Conservation (phyloP, 2,113 vertebrate genomes). For the Rhipidura dahli region DNA sequence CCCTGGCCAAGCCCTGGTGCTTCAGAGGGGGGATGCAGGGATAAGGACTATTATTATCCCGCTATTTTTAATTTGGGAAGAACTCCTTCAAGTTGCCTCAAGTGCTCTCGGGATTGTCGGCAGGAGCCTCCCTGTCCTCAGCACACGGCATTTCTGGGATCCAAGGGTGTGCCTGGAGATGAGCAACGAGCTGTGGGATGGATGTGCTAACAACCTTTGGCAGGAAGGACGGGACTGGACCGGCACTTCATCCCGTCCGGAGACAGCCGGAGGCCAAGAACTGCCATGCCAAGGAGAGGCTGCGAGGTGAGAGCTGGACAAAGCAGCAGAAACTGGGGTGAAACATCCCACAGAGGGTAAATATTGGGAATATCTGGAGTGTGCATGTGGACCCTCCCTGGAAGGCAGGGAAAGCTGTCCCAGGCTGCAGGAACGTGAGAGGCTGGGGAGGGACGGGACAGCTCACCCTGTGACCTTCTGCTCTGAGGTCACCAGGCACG, state of each 20-base stretch:
- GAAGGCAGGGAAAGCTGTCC: background rate
- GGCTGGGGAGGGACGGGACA: background rate
- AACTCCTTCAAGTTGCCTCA: background rate
- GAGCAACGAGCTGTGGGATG: background rate
- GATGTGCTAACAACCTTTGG: background rate
- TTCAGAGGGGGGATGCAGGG: background rate
- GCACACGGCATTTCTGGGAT: background rate
- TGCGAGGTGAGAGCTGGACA: accelerated
- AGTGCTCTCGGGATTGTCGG: background rate
- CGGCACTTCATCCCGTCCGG: accelerated
- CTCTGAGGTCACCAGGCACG: background rate
- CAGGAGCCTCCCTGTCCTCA: background rate
- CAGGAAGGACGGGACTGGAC: background rate
- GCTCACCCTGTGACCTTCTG: background rate
- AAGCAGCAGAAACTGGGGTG: background rate
- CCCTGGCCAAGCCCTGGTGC: background rate
- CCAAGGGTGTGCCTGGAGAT: conserved; percentile 32
- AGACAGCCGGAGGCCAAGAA: background rate
- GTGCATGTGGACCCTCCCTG: background rate
- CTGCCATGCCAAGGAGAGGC: accelerated
- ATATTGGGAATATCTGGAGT: background rate
- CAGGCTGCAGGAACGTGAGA: background rate
- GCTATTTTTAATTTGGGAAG: background rate
- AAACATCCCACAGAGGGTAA: background rate
- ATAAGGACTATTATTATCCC: background rate